phyloP scores from a whole-genome alignment of 2,888 invertebrate species.

The Pyrrhosoma nymphula region DNA sequence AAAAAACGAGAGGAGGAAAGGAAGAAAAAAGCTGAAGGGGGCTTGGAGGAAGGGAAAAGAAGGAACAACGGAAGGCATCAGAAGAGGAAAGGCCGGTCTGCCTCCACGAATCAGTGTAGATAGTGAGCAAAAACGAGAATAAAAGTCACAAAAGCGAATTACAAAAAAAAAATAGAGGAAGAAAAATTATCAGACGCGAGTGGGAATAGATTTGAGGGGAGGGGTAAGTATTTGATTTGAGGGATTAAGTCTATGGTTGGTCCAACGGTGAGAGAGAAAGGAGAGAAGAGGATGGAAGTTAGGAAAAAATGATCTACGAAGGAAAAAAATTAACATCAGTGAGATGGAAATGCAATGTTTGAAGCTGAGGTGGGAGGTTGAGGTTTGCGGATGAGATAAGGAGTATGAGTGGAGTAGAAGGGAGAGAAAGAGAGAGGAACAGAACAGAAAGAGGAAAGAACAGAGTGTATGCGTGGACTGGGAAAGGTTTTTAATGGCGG shows the following conservation, averaged over 20 bases:
- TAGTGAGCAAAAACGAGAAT: too few relatives aligned
- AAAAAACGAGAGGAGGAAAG: background rate
- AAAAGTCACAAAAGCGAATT: background rate
- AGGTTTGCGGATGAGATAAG: background rate
- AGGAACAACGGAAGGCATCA: background rate
- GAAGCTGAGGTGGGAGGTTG: background rate
- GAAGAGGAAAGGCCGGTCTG: background rate
- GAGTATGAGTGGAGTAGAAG: background rate
- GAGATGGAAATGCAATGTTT: constrained; percentile 28
- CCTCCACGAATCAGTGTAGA: too few relatives aligned
- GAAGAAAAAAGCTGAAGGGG: background rate
- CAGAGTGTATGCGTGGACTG: background rate
- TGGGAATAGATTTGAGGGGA: background rate
- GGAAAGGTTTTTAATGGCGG: constrained; percentile 42
- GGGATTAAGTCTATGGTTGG: background rate
- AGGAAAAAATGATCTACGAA: background rate
- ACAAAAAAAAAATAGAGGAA: background rate
- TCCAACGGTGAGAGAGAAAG: background rate
- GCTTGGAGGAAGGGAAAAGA: background rate
- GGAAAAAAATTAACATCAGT: background rate
- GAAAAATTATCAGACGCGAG: background rate
- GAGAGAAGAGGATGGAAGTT: background rate
- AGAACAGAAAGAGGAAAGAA: too few relatives aligned
- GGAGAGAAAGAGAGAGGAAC: background rate
- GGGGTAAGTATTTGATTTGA: constrained; percentile 21